Evolutionary conservation across 2,113 vertebrate genomes (phyloP).

Genomic region (Phalacrocorax brasilianus): DNA sequence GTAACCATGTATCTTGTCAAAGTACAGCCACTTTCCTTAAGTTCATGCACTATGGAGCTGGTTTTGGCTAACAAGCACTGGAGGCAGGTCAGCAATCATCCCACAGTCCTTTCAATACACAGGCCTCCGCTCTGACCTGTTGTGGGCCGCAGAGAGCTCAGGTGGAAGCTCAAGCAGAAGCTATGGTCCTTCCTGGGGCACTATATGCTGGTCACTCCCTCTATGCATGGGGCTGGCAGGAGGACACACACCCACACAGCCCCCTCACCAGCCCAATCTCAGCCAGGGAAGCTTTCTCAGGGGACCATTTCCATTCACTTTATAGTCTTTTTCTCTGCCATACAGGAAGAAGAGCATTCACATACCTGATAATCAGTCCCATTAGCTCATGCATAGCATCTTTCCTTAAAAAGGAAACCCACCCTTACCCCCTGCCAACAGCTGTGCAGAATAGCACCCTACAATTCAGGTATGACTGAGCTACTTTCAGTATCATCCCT

Average conservation of each 20-base stretch:
- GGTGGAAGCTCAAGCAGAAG: not conserved
- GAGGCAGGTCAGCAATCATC: not conserved
- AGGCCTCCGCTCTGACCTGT: no score
- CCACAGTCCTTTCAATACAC: not conserved
- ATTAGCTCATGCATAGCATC: not conserved
- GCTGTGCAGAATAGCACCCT: not conserved
- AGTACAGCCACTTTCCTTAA: not conserved
- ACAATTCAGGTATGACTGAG: not conserved
- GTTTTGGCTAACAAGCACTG: not conserved
- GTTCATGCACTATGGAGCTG: not conserved
- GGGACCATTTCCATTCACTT: not conserved
- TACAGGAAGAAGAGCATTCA: not conserved
- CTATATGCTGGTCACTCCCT: not conserved
- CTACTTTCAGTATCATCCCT: not conserved
- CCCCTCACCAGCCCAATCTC: not conserved
- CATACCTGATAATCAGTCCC: not conserved
- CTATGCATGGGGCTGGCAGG: not conserved
- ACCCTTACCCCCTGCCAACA: not conserved
- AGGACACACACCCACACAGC: not conserved
- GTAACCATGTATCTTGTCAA: not conserved
- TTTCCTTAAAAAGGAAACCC: not conserved
- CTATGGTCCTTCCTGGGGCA: fast-evolving
- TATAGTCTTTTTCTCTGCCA: not conserved
- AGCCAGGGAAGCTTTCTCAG: not conserved
- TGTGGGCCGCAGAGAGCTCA: not conserved